Evolutionary conservation across 2,797 vertebrate genomes (phyloP), one percentile per base, ranked within the genome.

Genomic region (Smutsia gigantea): DNA sequence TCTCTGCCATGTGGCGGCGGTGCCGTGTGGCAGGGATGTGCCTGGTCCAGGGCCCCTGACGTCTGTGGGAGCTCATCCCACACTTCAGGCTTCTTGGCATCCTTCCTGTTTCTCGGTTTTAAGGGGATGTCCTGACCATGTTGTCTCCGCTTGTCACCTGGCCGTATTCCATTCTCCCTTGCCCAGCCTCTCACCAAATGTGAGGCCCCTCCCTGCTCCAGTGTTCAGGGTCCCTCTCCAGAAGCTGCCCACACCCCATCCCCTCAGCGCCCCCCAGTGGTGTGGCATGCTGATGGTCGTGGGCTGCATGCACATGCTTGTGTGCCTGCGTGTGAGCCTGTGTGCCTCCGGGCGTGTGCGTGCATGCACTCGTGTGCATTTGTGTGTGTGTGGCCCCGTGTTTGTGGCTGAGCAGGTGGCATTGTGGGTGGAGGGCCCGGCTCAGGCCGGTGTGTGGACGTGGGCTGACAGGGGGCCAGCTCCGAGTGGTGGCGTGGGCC

Each of bases 181-280:
- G 37, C 63, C 6, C 21, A 0, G 59, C 59, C 31, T 39, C 27
- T 39, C 5, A 1, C n/a, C 72, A 25, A 2, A 53, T 2, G 8
- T 25, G 27, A 66, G 25, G 46, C 51, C 29, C 25, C 59, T 42
- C 23, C 34, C 69, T 29, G 71, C 42, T 42, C 14, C 19, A 2
- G n/a, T 7, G 2, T 69, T 21, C 27, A 71, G 34, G 63, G 39
- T 63, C 42, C 25, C 72, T 68, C 11, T 27, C 15, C 25, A 17
- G 39, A 63, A 1, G 1, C 5, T 29, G 14, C 6, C 37, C 1
- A 4, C 61, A n/a, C 51, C 37, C 42, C 2, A 0, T n/a, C 11
- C 7, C 34, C 37, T 29, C 23, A 37, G 21, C 21, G 53, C 4
- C 39, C 53, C 39, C 11, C 21, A 15, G 39, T 37, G 5, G 23